Conservation (phyloP, 2,113 vertebrate species). For the Lipophrys pholis region DNA sequence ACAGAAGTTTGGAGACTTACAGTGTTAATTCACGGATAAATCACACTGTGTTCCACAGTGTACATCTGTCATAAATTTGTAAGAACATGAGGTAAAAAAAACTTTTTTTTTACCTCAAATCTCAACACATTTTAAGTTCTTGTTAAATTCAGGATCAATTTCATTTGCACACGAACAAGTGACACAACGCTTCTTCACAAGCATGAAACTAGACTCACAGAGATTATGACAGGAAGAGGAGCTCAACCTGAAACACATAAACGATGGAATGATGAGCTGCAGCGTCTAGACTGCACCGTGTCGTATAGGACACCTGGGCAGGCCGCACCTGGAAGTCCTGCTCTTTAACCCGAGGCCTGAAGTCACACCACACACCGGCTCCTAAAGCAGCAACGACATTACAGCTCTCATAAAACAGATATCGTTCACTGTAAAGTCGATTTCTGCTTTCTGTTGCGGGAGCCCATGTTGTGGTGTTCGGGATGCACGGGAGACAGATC, state of each 20-base stretch:
- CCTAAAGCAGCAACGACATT: not conserved
- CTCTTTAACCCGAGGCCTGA: constrained; percentile 33
- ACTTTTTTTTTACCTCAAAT: not conserved
- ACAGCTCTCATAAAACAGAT: not conserved
- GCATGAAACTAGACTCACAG: not conserved
- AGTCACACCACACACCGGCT: not conserved
- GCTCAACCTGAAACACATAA: constrained; percentile 32
- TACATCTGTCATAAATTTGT: no score
- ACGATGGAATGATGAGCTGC: constrained; percentile 38
- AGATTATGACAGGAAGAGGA: constrained; percentile 36
- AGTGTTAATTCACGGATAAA: no score
- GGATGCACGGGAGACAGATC: no score
- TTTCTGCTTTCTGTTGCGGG: not conserved
- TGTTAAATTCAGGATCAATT: not conserved
- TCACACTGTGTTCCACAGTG: no score
- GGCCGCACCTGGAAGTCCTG: constrained; percentile 59
- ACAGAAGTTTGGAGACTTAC: no score
- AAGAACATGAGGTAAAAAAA: not conserved
- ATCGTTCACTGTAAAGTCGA: not conserved
- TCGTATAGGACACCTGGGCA: constrained; percentile 65
- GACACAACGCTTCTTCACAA: not conserved
- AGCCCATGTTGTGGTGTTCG: not conserved
- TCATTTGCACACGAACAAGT: not conserved
- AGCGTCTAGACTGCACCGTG: constrained; percentile 36
- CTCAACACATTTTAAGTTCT: not conserved